Evolutionary conservation across 2,113 vertebrate species (phyloP).

Genomic region (Bubo blakistoni): DNA sequence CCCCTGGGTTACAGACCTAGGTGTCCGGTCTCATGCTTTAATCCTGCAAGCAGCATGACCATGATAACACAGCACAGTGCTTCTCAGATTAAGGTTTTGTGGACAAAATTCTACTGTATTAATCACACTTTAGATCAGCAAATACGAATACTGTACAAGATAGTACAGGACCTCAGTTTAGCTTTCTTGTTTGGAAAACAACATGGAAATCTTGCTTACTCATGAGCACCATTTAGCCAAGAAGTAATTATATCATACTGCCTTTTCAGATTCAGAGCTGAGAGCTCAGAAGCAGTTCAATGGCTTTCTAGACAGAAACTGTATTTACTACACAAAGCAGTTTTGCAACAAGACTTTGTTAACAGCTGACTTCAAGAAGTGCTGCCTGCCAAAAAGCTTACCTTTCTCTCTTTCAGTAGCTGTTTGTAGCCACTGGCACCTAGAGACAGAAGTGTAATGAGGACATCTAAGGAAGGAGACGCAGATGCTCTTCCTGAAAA

Average conservation of each 20-base stretch:
- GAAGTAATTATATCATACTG: background rate
- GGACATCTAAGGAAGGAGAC: conserved; percentile 91
- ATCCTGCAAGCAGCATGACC: background rate
- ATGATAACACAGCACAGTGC: background rate
- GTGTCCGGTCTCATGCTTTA: background rate
- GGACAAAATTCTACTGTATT: background rate
- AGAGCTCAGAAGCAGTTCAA: background rate
- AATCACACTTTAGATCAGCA: background rate
- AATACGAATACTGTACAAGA: background rate
- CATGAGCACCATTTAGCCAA: background rate
- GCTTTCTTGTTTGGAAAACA: background rate
- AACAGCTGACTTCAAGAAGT: background rate
- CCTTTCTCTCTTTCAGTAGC: conserved; percentile 92
- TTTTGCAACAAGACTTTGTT: background rate
- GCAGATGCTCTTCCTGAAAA: conserved; percentile 91
- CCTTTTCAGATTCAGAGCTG: background rate
- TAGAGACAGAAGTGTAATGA: conserved; percentile 92
- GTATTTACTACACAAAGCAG: background rate
- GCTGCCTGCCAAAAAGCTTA: conserved; percentile 57
- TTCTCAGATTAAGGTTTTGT: background rate
- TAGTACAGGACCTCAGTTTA: background rate
- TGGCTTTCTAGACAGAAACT: background rate
- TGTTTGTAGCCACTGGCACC: conserved; percentile 90
- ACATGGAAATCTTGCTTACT: background rate
- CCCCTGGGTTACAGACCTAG: background rate